Evolutionary conservation across 2,797 vertebrate genomes (phyloP).

Genomic region (Euphonia xanthogaster): DNA sequence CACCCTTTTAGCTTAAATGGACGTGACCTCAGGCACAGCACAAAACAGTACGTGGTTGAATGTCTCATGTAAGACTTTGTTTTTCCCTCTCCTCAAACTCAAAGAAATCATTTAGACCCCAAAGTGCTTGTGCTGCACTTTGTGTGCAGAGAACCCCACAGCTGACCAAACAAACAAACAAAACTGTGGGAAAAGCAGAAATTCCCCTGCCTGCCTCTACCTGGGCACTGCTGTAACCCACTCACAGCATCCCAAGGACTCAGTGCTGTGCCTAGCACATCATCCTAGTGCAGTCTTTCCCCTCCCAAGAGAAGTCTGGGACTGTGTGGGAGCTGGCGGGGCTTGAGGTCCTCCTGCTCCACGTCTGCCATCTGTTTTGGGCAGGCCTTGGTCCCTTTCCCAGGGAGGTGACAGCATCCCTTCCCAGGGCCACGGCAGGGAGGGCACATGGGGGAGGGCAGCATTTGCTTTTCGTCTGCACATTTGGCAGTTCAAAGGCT

Average conservation of each 20-base stretch:
- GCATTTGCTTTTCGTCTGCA: not conserved
- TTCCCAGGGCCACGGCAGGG: not conserved
- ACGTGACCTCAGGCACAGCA: not conserved
- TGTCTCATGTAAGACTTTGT: not conserved
- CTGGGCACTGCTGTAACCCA: not conserved
- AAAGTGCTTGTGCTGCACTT: not conserved
- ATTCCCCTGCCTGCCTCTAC: not conserved
- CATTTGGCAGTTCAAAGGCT: not conserved
- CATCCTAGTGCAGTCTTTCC: not conserved
- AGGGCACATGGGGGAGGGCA: not conserved
- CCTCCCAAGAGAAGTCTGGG: not conserved
- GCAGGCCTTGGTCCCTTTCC: conserved; percentile 12
- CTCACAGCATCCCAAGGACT: not conserved
- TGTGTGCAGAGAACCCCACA: not conserved
- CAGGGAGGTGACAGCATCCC: not conserved
- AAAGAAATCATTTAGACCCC: not conserved
- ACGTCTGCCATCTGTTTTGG: not conserved
- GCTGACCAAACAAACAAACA: rapidly evolving
- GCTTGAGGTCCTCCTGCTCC: not conserved
- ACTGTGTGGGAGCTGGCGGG: not conserved
- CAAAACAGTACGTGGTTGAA: not conserved
- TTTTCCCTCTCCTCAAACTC: not conserved
- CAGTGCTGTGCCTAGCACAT: rapidly evolving
- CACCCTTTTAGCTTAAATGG: not conserved
- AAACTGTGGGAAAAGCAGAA: not conserved